phyloP scores from a whole-genome alignment of 1,140 invertebrate species.

The Temnothorax curvispinosus region DNA sequence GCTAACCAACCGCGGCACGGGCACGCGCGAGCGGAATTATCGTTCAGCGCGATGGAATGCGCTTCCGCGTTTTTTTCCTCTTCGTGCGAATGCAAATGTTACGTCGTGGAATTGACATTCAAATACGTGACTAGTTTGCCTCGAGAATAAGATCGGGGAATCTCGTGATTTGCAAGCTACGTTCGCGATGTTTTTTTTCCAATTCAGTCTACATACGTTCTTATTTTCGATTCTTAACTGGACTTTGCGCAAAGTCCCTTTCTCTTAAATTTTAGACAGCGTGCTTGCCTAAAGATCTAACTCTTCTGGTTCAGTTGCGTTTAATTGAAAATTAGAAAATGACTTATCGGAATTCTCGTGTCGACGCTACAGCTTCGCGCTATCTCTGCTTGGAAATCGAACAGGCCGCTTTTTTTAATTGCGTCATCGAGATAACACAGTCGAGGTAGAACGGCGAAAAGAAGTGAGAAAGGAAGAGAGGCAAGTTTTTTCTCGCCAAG shows the following conservation, averaged over 20 bases:
- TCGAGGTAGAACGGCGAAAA: neutral
- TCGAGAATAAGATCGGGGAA: neutral
- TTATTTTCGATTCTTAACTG: neutral
- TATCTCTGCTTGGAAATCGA: slow-evolving; percentile 6
- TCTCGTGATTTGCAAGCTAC: neutral
- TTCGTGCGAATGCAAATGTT: slow-evolving; percentile 10
- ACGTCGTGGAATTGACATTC: slow-evolving; percentile 5
- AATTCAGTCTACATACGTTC: neutral
- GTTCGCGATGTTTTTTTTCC: too few relatives aligned
- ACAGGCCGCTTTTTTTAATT: neutral
- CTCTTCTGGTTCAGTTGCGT: neutral
- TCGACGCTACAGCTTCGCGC: neutral
- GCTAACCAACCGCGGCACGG: neutral
- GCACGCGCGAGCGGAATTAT: slow-evolving; percentile 27
- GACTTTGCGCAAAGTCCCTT: neutral
- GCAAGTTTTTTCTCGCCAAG: neutral
- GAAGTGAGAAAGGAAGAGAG: neutral
- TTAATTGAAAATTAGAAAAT: neutral
- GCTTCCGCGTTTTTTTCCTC: slow-evolving; percentile 10
- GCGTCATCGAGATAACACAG: neutral
- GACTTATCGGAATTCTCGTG: neutral
- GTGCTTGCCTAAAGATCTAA: too few relatives aligned
- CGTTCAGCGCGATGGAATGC: slow-evolving; percentile 7
- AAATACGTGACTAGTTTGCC: neutral
- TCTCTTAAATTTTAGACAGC: neutral